phyloP scores from a whole-genome alignment of 2,797 vertebrate species.

The Intellagama lesueurii region DNA sequence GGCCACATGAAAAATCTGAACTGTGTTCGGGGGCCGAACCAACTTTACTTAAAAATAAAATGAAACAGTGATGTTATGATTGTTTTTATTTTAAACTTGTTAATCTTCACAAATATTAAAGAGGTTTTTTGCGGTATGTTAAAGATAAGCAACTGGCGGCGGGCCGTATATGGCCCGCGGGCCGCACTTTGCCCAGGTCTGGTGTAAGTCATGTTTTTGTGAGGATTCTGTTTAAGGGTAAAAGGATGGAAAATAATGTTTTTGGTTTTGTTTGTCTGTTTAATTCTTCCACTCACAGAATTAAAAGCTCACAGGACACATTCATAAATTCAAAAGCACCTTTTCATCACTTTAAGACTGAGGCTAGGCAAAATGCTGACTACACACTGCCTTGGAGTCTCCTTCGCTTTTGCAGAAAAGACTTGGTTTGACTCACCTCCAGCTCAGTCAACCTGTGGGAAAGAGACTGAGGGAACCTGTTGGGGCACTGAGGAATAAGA shows the following conservation, averaged over 20 bases:
- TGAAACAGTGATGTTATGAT: too few relatives aligned
- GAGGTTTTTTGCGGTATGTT: too few relatives aligned
- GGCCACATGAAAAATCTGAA: too few relatives aligned
- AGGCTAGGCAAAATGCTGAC: conserved; percentile 3
- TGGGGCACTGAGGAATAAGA: not conserved
- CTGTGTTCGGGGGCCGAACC: too few relatives aligned
- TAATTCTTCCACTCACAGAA: not conserved
- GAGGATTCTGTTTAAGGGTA: not conserved
- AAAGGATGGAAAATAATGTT: not conserved
- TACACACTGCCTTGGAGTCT: not conserved
- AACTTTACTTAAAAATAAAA: too few relatives aligned
- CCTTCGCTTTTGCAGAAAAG: not conserved
- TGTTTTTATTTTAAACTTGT: too few relatives aligned
- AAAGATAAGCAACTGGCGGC: too few relatives aligned
- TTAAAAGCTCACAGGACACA: conserved; percentile 11
- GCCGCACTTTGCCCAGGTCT: too few relatives aligned
- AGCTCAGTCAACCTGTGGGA: not conserved
- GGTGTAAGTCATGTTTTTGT: too few relatives aligned
- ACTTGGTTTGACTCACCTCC: not conserved
- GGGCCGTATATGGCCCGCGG: too few relatives aligned
- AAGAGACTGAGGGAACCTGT: not conserved
- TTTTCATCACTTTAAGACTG: not conserved
- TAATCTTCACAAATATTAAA: too few relatives aligned
- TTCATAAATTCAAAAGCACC: not conserved
- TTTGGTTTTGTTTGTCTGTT: not conserved